phyloP scores from a whole-genome alignment of 2,113 vertebrate genomes.

The Ivindomyrus marchei region DNA sequence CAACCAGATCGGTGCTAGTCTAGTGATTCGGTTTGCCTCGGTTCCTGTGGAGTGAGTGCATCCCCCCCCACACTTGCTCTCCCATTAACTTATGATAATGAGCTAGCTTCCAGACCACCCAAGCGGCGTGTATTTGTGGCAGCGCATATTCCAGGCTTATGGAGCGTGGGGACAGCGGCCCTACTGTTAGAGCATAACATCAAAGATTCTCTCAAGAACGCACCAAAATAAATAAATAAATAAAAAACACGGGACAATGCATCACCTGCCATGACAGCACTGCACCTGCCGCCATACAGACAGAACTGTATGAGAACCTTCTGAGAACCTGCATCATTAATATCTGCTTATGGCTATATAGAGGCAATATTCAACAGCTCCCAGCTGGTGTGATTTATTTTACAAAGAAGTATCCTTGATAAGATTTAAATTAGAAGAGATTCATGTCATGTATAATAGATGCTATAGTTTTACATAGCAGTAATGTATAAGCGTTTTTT shows the following conservation, averaged over 20 bases:
- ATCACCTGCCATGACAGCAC: neutral
- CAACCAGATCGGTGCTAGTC: too few species aligned
- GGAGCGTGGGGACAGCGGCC: neutral
- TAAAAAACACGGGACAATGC: neutral
- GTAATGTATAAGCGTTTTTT: neutral
- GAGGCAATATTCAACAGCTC: neutral
- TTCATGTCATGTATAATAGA: neutral
- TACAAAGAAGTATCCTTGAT: constrained; percentile 1
- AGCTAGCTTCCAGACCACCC: neutral
- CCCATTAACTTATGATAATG: constrained; percentile 26
- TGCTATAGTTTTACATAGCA: neutral
- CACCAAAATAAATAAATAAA: neutral
- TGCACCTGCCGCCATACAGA: constrained; percentile 1
- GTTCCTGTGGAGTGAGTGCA: neutral
- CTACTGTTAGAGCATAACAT: neutral
- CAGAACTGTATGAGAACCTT: neutral
- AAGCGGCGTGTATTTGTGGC: neutral
- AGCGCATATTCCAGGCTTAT: neutral
- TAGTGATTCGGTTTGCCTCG: neutral
- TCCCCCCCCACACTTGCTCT: neutral
- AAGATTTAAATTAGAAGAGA: neutral
- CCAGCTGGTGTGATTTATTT: constrained; percentile 1
- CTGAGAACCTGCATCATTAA: neutral
- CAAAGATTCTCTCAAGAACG: neutral
- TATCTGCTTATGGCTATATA: constrained; percentile 12